phyloP scores from a whole-genome alignment of 1,140 invertebrate species.

The Epicauta chinensis region DNA sequence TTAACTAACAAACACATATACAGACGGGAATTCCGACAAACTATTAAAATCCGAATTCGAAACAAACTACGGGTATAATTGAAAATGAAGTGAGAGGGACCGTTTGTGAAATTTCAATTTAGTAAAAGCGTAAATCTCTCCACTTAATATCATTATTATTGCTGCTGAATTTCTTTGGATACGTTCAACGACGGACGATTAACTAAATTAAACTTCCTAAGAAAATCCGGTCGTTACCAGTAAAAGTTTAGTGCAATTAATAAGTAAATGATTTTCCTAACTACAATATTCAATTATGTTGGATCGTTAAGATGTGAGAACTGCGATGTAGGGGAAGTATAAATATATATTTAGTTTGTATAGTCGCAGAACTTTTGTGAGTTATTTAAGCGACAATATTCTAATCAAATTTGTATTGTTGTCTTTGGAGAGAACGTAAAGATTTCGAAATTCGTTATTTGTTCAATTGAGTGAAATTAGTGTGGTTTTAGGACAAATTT shows the following conservation, averaged over 20 bases:
- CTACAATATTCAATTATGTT: slow-evolving; percentile 15
- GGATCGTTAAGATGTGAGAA: neutral
- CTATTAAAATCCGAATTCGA: neutral
- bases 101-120: slow-evolving; percentile 20
- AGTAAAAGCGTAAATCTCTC: slow-evolving; percentile 20
- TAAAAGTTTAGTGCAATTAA: slow-evolving; percentile 11
- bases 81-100: slow-evolving; percentile 13
- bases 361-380: too few relatives aligned
- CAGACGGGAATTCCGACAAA: too few relatives aligned
- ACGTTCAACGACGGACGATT: slow-evolving; percentile 15
- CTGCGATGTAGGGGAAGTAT: too few relatives aligned
- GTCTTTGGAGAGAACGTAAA: too few relatives aligned
- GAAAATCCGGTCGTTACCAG: slow-evolving; percentile 14
- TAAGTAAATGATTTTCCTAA: slow-evolving; percentile 16
- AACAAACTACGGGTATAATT: slow-evolving; percentile 20
- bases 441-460: too few relatives aligned
- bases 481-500: too few relatives aligned
- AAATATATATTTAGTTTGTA: too few relatives aligned
- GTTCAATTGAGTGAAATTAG: too few relatives aligned
- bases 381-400: too few relatives aligned
- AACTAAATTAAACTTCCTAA: slow-evolving; percentile 23
- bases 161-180: slow-evolving; percentile 15
- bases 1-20: too few relatives aligned
- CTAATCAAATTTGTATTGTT: too few relatives aligned
- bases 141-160: slow-evolving; percentile 24